A percentile compares a stretch with the other conserved stretches of the same genome.
phyloP scores from a whole-genome alignment of 2,888 invertebrate genomes.

The Trachelus tabidus region DNA sequence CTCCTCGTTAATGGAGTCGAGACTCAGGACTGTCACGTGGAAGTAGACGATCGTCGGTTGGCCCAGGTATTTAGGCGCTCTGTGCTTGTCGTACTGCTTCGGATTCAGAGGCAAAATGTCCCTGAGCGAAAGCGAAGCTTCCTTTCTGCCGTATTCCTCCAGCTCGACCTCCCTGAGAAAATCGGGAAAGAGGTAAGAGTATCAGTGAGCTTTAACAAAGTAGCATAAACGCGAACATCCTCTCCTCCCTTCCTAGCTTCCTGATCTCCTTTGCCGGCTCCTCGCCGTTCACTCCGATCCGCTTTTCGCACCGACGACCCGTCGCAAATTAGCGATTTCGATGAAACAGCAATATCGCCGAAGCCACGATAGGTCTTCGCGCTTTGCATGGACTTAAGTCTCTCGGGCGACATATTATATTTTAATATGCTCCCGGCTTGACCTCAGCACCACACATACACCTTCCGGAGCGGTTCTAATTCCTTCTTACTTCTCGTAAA shows the following conservation, averaged over 20 bases:
- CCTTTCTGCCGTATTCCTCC: constrained; percentile 65
- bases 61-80: constrained; percentile 86
- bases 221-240: no score
- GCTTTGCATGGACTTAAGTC: constrained; percentile 58
- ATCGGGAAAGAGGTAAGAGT: constrained; percentile 37
- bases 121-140: constrained; percentile 80
- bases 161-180: constrained; percentile 60
- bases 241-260: no score
- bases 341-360: constrained; percentile 60
- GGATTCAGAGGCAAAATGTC: constrained; percentile 87
- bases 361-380: constrained; percentile 59
- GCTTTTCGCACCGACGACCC: neutral
- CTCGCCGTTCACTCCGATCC: no score
- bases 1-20: constrained; percentile 96
- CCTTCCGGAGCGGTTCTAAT: neutral
- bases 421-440: constrained; percentile 37
- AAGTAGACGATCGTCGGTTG: constrained; percentile 91
- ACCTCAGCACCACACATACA: constrained; percentile 18
- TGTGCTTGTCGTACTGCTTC: constrained; percentile 90
- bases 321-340: constrained; percentile 55
- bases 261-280: no score
- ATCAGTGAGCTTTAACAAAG: no score
- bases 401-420: constrained; percentile 34
- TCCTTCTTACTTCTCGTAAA: neutral
- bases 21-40: constrained; percentile 88